Percentiles rank a stretch among this genome's conserved stretches.
phyloP scores from a whole-genome alignment of 2,888 invertebrate species.

The Stenolophus ochropezus region DNA sequence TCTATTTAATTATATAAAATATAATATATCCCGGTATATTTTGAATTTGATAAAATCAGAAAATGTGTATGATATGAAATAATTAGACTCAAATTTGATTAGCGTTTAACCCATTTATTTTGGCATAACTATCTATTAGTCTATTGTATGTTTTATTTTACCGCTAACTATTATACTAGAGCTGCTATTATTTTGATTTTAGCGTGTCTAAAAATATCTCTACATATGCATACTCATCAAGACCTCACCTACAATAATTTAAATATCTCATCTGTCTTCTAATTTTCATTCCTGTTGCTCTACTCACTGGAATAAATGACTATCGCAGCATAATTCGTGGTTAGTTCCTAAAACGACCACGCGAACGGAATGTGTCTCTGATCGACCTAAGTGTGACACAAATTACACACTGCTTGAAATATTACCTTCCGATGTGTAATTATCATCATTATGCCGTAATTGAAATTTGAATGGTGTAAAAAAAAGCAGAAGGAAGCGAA shows the following conservation, averaged over 20 bases:
- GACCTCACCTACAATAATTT: constrained; percentile 3
- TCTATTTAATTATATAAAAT: no score
- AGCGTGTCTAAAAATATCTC: not conserved
- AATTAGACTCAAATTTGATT: no score
- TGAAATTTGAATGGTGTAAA: constrained; percentile 28
- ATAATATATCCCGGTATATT: no score
- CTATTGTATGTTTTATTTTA: no score
- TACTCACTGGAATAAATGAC: constrained; percentile 37
- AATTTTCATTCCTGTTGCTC: constrained; percentile 7
- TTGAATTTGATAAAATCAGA: no score
- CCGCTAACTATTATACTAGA: no score
- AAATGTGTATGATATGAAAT: no score
- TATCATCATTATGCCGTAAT: constrained; percentile 32
- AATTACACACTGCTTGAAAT: constrained; percentile 20
- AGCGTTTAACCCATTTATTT: no score
- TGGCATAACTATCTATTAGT: no score
- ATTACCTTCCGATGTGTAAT: constrained; percentile 20
- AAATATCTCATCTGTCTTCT: constrained; percentile 20
- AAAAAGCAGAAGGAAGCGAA: constrained; percentile 10
- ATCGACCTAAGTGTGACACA: constrained; percentile 34
- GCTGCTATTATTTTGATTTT: no score
- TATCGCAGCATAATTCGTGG: constrained; percentile 9
- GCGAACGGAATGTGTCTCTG: constrained; percentile 34
- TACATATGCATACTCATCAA: not conserved
- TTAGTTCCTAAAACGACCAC: constrained; percentile 34